A percentile compares a stretch with the other conserved stretches of the same genome.
Evolutionary conservation across 2,113 vertebrate genomes (phyloP).

Genomic region (Lonchura striata): DNA sequence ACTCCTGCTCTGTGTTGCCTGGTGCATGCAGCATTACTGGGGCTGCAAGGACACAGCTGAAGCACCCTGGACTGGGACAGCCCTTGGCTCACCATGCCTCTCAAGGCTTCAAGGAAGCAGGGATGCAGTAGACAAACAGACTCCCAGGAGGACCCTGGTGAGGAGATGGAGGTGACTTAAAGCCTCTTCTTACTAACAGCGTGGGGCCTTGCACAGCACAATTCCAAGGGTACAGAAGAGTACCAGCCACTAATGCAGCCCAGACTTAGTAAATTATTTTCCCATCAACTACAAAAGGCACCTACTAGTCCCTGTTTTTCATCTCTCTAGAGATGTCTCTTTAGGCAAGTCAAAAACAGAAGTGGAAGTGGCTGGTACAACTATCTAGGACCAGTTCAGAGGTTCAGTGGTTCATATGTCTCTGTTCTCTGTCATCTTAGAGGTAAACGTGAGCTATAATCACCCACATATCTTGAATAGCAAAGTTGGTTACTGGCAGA

Average conservation of each 20-base stretch:
- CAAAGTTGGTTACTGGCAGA: not conserved
- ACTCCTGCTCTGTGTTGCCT: rapidly evolving
- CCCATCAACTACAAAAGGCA: not conserved
- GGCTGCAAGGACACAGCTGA: not conserved
- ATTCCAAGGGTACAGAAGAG: not conserved
- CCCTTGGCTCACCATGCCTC: not conserved
- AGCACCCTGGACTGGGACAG: not conserved
- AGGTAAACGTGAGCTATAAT: not conserved
- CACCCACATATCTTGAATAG: not conserved
- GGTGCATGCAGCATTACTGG: rapidly evolving
- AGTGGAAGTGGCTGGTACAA: not conserved
- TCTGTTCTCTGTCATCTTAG: not conserved
- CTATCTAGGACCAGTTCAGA: not conserved
- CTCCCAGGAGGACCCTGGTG: not conserved
- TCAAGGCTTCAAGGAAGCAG: not conserved
- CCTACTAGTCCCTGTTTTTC: not conserved
- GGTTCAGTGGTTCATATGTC: not conserved
- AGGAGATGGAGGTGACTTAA: not conserved
- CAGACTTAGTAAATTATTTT: not conserved
- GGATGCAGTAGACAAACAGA: not conserved
- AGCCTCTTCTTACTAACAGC: not conserved
- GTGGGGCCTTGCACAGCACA: not conserved
- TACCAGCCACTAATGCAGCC: not conserved
- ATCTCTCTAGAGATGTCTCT: too few species aligned
- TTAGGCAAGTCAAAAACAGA: not conserved